Evolutionary conservation across 2,113 vertebrate genomes (phyloP).

Genomic region (Hippotragus niger): DNA sequence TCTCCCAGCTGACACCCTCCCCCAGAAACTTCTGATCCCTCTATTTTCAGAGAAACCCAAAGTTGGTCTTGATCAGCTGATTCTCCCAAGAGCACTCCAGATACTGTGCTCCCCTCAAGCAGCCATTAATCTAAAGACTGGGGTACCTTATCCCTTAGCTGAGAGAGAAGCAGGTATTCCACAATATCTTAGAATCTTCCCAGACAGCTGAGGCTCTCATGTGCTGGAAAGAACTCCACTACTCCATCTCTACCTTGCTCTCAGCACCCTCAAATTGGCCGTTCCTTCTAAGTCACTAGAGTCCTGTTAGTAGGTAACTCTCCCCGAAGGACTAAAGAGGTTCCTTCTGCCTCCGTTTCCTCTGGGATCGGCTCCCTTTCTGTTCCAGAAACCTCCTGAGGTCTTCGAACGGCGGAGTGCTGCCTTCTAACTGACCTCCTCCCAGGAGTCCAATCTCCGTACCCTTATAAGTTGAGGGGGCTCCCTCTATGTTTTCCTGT

Average conservation of each 20-base stretch:
- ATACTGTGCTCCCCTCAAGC: not conserved
- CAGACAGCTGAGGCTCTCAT: not conserved
- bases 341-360: conserved; percentile 1
- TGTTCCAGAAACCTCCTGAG: not conserved
- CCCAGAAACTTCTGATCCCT: not conserved
- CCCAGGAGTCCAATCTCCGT: not conserved
- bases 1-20: not conserved
- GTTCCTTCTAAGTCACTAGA: not conserved
- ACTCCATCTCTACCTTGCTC: not conserved
- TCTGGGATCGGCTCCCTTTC: not conserved
- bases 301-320: not conserved
- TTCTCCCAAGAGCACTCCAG: not conserved
- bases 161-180: not conserved
- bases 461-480: not conserved
- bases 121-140: not conserved
- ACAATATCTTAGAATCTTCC: not conserved
- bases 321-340: not conserved
- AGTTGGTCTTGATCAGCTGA: not conserved
- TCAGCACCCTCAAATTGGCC: not conserved
- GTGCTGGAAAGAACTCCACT: not conserved
- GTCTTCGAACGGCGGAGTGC: not conserved
- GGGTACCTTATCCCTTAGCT: not conserved
- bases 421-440: not conserved
- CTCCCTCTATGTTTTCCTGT: not conserved
- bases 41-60: conserved; percentile 4